Evolutionary conservation across 30 jellyfish, hydroid and myxozoan genomes (phyloP).

Genomic region (Calvadosia cruxmelitensis): DNA sequence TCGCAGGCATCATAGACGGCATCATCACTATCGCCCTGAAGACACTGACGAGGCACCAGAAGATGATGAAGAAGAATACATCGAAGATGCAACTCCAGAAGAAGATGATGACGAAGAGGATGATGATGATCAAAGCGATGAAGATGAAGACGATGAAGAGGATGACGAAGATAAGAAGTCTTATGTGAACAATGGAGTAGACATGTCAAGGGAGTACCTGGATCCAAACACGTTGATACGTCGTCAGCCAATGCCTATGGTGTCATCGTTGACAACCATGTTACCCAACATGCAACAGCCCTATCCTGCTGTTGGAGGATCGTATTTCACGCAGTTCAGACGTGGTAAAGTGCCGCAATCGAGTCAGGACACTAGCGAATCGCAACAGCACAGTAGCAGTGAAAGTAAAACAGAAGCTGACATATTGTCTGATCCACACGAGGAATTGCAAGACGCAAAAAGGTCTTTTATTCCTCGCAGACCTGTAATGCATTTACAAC

Average conservation of each 20-base stretch:
- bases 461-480: background rate
- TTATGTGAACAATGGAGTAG: background rate
- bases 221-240: too few species aligned
- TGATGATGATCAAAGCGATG: conserved; percentile 34
- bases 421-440: background rate
- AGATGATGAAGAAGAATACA: conserved; percentile 15
- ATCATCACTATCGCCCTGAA: background rate
- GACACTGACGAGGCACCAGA: background rate
- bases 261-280: background rate
- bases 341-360: conserved; percentile 1
- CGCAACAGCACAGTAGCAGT: background rate
- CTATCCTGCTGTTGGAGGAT: background rate
- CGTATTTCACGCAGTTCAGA: background rate
- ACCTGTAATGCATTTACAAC: background rate
- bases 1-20: background rate
- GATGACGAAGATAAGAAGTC: conserved; percentile 25
- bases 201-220: background rate
- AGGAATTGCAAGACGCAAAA: background rate
- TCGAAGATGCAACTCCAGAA: conserved; percentile 33
- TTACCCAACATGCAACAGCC: background rate
- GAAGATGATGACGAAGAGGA: conserved; percentile 29
- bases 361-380: background rate
- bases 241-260: background rate
- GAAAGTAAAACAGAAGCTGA: background rate
- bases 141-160: conserved; percentile 9